These are phyloP conservation scores for Drepana falcataria DNA, from an alignment of 2,888 invertebrate genomes.

Conservation along the genomic window DNA sequence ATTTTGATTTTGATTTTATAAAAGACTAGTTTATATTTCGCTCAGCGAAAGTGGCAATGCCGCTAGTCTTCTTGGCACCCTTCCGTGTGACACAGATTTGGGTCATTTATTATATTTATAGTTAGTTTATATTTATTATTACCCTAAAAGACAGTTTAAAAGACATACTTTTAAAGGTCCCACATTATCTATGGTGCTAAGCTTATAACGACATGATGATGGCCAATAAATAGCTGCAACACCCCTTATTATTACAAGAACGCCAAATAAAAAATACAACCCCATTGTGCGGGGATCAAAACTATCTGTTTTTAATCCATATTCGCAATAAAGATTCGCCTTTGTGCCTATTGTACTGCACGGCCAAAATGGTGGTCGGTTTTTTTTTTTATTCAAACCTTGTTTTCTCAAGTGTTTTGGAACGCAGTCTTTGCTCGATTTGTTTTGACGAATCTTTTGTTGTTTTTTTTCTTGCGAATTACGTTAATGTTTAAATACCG, in stretches of 20 bases:
- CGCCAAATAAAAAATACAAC: background rate
- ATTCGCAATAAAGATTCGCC: background rate
- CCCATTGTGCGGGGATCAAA: conserved; percentile 3
- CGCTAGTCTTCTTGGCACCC: no score
- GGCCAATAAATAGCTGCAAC: background rate
- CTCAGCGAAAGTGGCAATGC: no score
- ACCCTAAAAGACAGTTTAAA: no score
- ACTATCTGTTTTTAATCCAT: background rate
- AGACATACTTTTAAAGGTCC: background rate
- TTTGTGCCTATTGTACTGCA: conserved; percentile 4
- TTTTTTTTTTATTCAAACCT: background rate
- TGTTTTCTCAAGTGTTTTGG: conserved; percentile 5
- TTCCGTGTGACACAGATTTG: no score
- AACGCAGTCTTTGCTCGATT: background rate
- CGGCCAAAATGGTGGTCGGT: conserved; percentile 1
- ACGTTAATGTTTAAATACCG: background rate
- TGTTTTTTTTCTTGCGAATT: background rate
- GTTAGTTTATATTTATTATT: no score
- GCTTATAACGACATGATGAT: background rate
- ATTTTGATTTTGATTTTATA: no score
- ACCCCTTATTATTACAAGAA: background rate
- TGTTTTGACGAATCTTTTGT: background rate
- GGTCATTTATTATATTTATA: no score
- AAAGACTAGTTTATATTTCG: no score
- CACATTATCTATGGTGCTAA: background rate